A percentile compares a stretch with the other conserved stretches of the same genome.
These are phyloP conservation scores for Azorinus chamasolen DNA, from an alignment of 2,888 invertebrate species.

Conservation along the genomic window DNA sequence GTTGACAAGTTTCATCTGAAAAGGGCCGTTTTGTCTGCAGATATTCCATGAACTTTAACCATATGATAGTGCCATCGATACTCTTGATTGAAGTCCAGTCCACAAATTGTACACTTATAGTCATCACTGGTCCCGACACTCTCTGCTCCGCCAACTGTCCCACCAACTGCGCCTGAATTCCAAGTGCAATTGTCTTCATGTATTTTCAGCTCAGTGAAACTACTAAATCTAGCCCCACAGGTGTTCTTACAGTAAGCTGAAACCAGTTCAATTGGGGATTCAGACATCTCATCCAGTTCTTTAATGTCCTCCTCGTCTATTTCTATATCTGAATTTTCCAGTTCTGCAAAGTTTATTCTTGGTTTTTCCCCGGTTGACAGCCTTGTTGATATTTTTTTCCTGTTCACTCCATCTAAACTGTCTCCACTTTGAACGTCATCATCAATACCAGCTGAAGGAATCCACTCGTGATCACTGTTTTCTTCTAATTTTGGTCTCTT, in stretches of 20 bases:
- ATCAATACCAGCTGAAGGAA: neutral
- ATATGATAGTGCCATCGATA: conserved; percentile 62
- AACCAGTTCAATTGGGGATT: conserved; percentile 15
- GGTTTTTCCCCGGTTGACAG: conserved; percentile 38
- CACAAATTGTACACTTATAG: conserved; percentile 55
- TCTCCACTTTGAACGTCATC: neutral
- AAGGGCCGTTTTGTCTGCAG: conserved; percentile 18
- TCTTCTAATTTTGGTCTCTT: conserved; percentile 25
- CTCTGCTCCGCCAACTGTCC: neutral
- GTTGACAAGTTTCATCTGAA: conserved; percentile 40
- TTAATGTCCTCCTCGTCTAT: conserved; percentile 30
- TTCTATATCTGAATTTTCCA: conserved; percentile 48
- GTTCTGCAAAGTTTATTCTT: conserved; percentile 53
- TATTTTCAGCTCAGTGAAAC: conserved; percentile 15
- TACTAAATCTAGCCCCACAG: conserved; percentile 31
- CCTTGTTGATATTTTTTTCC: conserved; percentile 15
- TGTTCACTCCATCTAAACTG: neutral
- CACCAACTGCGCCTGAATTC: neutral
- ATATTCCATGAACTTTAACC: conserved; percentile 59
- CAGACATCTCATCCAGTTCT: neutral
- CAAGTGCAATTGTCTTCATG: conserved; percentile 18
- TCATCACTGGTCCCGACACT: neutral
- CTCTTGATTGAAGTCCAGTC: conserved; percentile 60
- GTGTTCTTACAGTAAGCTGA: conserved; percentile 33
- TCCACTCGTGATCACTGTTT: conserved; percentile 24